Conservation (phyloP, 2,113 vertebrate genomes). For the Mastomys coucha region DNA sequence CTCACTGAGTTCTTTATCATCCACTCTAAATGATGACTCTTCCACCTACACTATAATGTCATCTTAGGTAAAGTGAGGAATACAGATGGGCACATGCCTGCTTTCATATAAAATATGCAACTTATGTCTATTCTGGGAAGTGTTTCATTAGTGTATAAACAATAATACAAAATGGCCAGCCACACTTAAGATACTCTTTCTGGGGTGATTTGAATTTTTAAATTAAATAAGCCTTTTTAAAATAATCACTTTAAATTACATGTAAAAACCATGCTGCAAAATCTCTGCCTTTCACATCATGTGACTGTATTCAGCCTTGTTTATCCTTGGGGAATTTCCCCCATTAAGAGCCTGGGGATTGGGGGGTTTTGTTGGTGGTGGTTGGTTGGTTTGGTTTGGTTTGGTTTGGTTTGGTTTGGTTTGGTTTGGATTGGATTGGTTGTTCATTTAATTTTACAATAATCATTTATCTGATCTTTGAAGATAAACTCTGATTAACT, state of each 20-base stretch:
- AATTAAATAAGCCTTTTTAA: background rate
- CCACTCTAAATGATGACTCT: background rate
- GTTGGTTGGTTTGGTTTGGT: too few relatives aligned
- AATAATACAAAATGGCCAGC: background rate
- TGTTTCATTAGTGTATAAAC: background rate
- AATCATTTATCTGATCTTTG: background rate
- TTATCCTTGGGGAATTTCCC: background rate
- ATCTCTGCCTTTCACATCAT: background rate
- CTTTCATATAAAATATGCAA: background rate
- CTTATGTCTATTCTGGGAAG: background rate
- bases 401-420: too few relatives aligned
- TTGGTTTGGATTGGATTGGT: background rate
- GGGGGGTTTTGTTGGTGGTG: too few relatives aligned
- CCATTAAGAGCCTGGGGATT: too few relatives aligned
- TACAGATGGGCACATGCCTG: background rate
- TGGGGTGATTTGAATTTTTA: background rate
- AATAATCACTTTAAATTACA: background rate
- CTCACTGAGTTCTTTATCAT: background rate
- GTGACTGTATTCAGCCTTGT: background rate
- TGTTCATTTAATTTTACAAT: background rate
- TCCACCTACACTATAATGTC: background rate
- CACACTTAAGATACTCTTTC: background rate
- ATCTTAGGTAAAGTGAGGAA: background rate
- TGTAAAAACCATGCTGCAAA: background rate
- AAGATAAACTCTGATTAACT: background rate